Percentiles rank a stretch among this genome's conserved stretches.
Evolutionary conservation across 2,113 vertebrate species (phyloP).

Genomic region (Hucho hucho): DNA sequence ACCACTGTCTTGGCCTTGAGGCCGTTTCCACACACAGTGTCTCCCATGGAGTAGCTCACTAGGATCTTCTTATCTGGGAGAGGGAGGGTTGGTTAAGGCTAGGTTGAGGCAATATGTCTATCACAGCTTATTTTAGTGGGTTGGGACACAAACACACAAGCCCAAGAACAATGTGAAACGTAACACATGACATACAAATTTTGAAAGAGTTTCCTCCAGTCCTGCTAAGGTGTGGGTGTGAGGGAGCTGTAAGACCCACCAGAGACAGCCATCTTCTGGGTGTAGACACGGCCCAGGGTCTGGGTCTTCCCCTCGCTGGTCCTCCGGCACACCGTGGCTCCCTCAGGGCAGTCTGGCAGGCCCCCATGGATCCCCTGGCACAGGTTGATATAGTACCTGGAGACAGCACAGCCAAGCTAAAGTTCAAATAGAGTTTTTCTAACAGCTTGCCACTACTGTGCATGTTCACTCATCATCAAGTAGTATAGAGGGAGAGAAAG

Average conservation of each 20-base stretch:
- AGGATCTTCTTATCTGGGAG: slow-evolving; percentile 74
- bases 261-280: slow-evolving; percentile 79
- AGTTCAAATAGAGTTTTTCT: too few species aligned
- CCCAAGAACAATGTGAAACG: too few species aligned
- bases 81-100: neutral
- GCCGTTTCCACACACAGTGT: slow-evolving; percentile 66
- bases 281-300: slow-evolving; percentile 84
- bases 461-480: too few species aligned
- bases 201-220: too few species aligned
- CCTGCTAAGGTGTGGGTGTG: too few species aligned
- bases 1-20: slow-evolving; percentile 76
- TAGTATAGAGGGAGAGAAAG: neutral
- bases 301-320: slow-evolving; percentile 69
- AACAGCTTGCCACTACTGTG: too few species aligned
- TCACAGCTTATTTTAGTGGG: neutral
- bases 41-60: slow-evolving; percentile 84
- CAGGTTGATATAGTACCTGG: slow-evolving; percentile 89
- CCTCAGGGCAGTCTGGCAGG: slow-evolving; percentile 76
- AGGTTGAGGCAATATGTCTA: neutral
- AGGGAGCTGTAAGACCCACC: slow-evolving; percentile 67
- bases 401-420: neutral
- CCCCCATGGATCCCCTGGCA: slow-evolving; percentile 84
- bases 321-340: slow-evolving; percentile 82
- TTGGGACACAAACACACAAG: too few species aligned
- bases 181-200: too few species aligned